These are phyloP conservation scores for Diorhabda sublineata DNA, from an alignment of 1,140 invertebrate species.

Conservation along the genomic window DNA sequence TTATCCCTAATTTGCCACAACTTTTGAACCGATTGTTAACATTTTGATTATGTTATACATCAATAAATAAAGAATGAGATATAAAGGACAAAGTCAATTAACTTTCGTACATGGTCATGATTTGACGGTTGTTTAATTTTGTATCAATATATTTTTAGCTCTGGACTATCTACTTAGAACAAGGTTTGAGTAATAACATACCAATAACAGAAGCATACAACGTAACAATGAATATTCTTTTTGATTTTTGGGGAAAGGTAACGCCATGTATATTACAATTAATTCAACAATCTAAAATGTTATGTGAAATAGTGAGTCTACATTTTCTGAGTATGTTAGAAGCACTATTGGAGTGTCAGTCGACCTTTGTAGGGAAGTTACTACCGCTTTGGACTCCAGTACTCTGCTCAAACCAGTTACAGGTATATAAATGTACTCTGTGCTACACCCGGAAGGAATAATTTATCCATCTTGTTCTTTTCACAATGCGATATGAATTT, in stretches of 20 bases:
- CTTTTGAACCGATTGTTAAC: too few relatives aligned
- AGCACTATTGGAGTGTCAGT: conserved; percentile 92
- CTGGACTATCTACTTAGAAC: conserved; percentile 98
- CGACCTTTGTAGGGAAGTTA: conserved; percentile 82
- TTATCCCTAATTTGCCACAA: too few relatives aligned
- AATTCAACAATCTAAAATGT: conserved; percentile 88
- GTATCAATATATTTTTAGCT: conserved; percentile 54
- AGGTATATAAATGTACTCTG: conserved; percentile 52
- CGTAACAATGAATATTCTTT: conserved; percentile 75
- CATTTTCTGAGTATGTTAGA: conserved; percentile 96
- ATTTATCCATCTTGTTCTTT: too few relatives aligned
- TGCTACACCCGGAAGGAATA: too few relatives aligned
- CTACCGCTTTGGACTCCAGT: conserved; percentile 88
- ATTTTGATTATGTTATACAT: too few relatives aligned
- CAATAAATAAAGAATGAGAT: too few relatives aligned
- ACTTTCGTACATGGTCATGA: too few relatives aligned
- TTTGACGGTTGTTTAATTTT: too few relatives aligned
- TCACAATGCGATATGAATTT: too few relatives aligned
- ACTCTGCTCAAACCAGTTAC: conserved; percentile 80
- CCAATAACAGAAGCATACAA: conserved; percentile 66
- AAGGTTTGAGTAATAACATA: conserved; percentile 65
- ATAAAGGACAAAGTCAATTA: too few relatives aligned
- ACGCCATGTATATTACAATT: conserved; percentile 93
- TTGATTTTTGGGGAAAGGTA: conserved; percentile 98
- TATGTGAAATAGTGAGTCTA: conserved; percentile 94